These are phyloP conservation scores for Poecile montanus DNA, from an alignment of 2,797 vertebrate genomes.

Conservation along the genomic window DNA sequence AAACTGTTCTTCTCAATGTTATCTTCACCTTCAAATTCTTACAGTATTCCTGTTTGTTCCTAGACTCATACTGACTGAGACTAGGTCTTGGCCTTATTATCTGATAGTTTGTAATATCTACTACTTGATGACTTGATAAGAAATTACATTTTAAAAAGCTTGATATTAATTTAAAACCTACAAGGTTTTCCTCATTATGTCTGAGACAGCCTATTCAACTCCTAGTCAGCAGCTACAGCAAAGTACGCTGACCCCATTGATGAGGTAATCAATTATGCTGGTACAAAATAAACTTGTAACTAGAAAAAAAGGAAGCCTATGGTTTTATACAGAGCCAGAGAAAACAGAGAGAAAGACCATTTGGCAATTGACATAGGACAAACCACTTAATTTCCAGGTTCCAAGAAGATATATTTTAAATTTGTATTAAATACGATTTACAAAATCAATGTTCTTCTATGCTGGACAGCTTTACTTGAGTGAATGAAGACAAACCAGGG, in stretches of 20 bases:
- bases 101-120: slow-evolving; percentile 21
- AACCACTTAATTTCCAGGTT: slow-evolving; percentile 26
- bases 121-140: slow-evolving; percentile 38
- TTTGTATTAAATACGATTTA: slow-evolving; percentile 18
- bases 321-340: background rate
- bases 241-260: slow-evolving; percentile 54
- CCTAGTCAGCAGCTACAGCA: slow-evolving; percentile 47
- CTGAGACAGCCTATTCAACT: slow-evolving; percentile 23
- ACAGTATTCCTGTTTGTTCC: background rate
- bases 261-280: slow-evolving; percentile 65
- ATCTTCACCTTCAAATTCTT: background rate
- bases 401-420: slow-evolving; percentile 33
- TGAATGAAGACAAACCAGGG: slow-evolving; percentile 50
- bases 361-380: slow-evolving; percentile 10
- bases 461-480: slow-evolving; percentile 6
- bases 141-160: slow-evolving; percentile 61
- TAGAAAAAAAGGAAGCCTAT: slow-evolving; percentile 13
- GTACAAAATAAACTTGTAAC: slow-evolving; percentile 48
- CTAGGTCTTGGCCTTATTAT: slow-evolving; percentile 49
- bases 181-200: slow-evolving; percentile 28
- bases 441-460: slow-evolving; percentile 13
- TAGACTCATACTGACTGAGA: background rate
- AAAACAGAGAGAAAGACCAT: slow-evolving; percentile 13
- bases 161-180: slow-evolving; percentile 46
- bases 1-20: background rate